A percentile compares a stretch with the other conserved stretches of the same genome.
phyloP scores from a whole-genome alignment of 2,113 vertebrate species.

The Blennius ocellaris region DNA sequence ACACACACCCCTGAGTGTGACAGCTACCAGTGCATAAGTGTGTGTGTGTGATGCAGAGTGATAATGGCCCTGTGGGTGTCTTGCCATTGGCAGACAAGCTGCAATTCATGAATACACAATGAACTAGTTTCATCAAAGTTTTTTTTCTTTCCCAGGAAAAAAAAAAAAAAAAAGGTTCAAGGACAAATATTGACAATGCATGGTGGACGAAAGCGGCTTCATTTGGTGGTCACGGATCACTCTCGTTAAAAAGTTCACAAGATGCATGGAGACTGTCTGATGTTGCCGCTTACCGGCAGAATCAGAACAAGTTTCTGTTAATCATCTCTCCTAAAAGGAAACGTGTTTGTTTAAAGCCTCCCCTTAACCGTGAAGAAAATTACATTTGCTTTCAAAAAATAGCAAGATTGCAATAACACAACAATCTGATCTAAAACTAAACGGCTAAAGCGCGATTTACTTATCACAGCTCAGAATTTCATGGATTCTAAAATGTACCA shows the following conservation, averaged over 20 bases:
- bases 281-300: background rate
- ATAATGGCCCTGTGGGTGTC: constrained; percentile 71
- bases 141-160: constrained; percentile 27
- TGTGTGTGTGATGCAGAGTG: constrained; percentile 57
- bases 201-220: constrained; percentile 19
- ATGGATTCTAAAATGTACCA: too few species aligned
- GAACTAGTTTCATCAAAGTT: constrained; percentile 65
- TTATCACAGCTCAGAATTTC: too few species aligned
- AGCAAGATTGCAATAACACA: too few species aligned
- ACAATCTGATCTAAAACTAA: too few species aligned
- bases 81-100: constrained; percentile 66
- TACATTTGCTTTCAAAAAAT: too few species aligned
- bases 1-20: constrained; percentile 45
- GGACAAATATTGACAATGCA: constrained; percentile 57
- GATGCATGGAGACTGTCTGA: background rate
- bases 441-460: too few species aligned
- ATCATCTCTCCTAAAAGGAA: too few species aligned
- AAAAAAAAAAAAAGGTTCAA: constrained; percentile 55
- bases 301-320: too few species aligned
- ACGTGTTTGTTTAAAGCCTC: too few species aligned
- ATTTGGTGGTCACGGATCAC: constrained; percentile 13
- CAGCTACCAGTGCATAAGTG: constrained; percentile 51
- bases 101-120: constrained; percentile 79
- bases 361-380: too few species aligned
- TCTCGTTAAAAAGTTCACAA: background rate